These are phyloP conservation scores for Microplitis mediator DNA, from an alignment of 1,140 invertebrate genomes.

Conservation along the genomic window DNA sequence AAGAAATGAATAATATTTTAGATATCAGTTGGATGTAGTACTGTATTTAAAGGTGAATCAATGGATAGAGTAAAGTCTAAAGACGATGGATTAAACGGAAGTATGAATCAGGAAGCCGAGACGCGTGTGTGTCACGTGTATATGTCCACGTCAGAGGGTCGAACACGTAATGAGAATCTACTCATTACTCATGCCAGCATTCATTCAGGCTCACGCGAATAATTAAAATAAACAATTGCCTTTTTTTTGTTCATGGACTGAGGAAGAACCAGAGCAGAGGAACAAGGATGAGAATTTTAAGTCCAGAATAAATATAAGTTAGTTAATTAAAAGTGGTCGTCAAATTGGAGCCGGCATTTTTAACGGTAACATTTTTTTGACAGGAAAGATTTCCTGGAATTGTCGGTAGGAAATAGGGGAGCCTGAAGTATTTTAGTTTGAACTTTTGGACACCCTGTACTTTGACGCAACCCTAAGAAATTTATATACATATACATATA, in stretches of 20 bases:
- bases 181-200: constrained; percentile 10
- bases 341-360: too few species aligned
- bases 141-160: constrained; percentile 17
- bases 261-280: neutral
- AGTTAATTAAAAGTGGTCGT: too few species aligned
- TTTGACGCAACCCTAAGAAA: neutral
- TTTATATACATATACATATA: too few species aligned
- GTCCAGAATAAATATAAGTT: too few species aligned
- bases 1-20: neutral
- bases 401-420: neutral
- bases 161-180: constrained; percentile 14
- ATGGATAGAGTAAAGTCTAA: neutral
- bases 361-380: neutral
- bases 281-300: too few species aligned
- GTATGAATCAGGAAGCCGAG: constrained; percentile 28
- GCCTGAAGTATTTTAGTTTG: neutral
- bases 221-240: neutral
- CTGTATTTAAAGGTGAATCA: neutral
- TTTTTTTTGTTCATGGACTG: neutral
- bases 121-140: constrained; percentile 22
- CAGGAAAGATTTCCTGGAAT: constrained; percentile 22
- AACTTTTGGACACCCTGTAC: neutral
- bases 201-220: constrained; percentile 11
- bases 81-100: constrained; percentile 22
- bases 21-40: neutral